Conservation (phyloP, 2,113 vertebrate species). For the Thamnaconus septentrionalis region DNA sequence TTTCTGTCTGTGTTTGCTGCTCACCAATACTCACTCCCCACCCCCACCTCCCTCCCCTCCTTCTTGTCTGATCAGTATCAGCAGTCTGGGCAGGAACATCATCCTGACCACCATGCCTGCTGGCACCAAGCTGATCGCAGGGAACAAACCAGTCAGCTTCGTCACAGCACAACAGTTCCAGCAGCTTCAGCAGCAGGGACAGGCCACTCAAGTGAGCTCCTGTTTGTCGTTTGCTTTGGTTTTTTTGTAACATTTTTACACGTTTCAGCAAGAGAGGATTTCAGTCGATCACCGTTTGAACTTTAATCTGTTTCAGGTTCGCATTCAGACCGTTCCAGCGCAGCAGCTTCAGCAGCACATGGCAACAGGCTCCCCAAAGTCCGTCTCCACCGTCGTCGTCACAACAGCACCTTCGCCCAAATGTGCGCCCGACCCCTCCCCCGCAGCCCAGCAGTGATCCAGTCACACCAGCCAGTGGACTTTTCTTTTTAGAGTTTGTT, state of each 20-base stretch:
- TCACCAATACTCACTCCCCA: too few species aligned
- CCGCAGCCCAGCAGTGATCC: slow-evolving; percentile 58
- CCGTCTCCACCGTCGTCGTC: slow-evolving; percentile 93
- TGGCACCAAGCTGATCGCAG: slow-evolving; percentile 93
- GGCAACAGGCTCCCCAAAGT: slow-evolving; percentile 84
- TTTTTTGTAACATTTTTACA: background rate
- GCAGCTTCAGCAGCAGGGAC: slow-evolving; percentile 97
- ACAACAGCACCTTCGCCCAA: slow-evolving; percentile 90
- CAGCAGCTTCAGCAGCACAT: slow-evolving; percentile 92
- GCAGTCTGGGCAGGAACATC: slow-evolving; percentile 93
- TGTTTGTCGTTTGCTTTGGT: background rate
- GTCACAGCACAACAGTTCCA: slow-evolving; percentile 96
- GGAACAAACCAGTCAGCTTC: slow-evolving; percentile 97
- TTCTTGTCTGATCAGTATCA: slow-evolving; percentile 75
- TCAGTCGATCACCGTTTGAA: too few species aligned
- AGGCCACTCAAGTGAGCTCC: slow-evolving; percentile 89
- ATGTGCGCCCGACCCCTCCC: slow-evolving; percentile 83
- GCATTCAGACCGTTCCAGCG: slow-evolving; percentile 91
- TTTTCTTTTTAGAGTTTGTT: background rate
- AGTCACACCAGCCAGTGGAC: background rate
- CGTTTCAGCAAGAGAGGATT: too few species aligned
- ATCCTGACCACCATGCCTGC: slow-evolving; percentile 98
- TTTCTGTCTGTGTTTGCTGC: background rate
- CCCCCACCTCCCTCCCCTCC: background rate
- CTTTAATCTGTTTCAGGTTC: slow-evolving; percentile 76